These are phyloP conservation scores for Drosophila saltans DNA, from an alignment of 1,140 invertebrate species.

Conservation along the genomic window DNA sequence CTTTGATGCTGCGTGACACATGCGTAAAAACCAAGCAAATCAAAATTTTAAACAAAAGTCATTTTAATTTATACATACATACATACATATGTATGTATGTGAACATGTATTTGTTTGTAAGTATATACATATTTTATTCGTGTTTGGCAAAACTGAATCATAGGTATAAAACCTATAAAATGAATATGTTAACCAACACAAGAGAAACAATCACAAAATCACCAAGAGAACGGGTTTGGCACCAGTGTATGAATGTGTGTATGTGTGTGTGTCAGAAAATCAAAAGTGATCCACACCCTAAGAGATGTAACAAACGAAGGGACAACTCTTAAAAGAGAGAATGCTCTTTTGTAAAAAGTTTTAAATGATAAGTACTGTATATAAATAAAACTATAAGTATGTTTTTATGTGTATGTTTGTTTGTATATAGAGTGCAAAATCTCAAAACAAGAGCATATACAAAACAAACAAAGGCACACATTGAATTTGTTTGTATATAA, in stretches of 20 bases:
- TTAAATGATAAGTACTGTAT: background rate
- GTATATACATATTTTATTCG: background rate
- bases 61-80: background rate
- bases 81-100: too few species aligned
- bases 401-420: too few species aligned
- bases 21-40: conserved; percentile 1
- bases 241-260: background rate
- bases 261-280: background rate
- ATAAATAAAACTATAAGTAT: too few species aligned
- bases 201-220: background rate
- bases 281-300: background rate
- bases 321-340: background rate
- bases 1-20: conserved; percentile 1
- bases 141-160: background rate
- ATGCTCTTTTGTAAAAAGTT: background rate
- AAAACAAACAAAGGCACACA: background rate
- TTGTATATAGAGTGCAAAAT: background rate
- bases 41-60: background rate
- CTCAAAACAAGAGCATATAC: background rate
- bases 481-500: too few species aligned
- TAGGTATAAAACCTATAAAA: background rate
- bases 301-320: background rate
- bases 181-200: background rate
- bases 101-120: too few species aligned
- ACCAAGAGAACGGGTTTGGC: background rate